A percentile compares a stretch with the other conserved stretches of the same genome.
These are phyloP conservation scores for Champsocephalus esox DNA, from an alignment of 2,797 vertebrate species.

Conservation along the genomic window DNA sequence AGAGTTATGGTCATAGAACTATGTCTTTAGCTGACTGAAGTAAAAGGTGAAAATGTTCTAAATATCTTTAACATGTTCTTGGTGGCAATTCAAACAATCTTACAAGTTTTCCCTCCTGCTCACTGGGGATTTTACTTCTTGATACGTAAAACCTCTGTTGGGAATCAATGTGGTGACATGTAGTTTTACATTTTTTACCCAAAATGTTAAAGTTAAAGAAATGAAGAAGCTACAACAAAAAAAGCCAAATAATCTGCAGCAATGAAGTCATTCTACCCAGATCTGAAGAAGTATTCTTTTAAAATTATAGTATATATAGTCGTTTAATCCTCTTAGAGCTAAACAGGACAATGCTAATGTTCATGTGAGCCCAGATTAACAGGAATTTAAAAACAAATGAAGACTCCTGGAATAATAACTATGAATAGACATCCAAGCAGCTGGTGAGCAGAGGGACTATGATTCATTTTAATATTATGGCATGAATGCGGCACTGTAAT, in stretches of 20 bases:
- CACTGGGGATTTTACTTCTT: neutral
- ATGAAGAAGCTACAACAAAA: neutral
- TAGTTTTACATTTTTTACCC: neutral
- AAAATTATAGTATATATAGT: constrained; percentile 18
- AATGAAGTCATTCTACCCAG: neutral
- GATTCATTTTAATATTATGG: constrained; percentile 55
- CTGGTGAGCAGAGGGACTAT: constrained; percentile 52
- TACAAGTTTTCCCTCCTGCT: no score
- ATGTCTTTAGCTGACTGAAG: neutral
- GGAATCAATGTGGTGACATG: neutral
- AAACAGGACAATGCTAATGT: constrained; percentile 61
- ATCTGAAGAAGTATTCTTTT: neutral
- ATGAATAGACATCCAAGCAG: constrained; percentile 68
- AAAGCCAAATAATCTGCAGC: neutral
- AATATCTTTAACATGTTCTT: neutral
- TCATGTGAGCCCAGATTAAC: constrained; percentile 61
- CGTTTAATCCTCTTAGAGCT: constrained; percentile 50
- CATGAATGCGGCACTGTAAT: constrained; percentile 20
- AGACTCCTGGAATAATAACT: constrained; percentile 30
- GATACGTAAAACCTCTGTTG: neutral
- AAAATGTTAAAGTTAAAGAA: neutral
- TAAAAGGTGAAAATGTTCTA: neutral
- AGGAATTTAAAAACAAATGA: constrained; percentile 62
- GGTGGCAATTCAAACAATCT: neutral
- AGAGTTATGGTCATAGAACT: neutral